These are phyloP conservation scores for Hapalemur alaotrensis DNA, from an alignment of 2,797 vertebrate species.

Conservation along the genomic window DNA sequence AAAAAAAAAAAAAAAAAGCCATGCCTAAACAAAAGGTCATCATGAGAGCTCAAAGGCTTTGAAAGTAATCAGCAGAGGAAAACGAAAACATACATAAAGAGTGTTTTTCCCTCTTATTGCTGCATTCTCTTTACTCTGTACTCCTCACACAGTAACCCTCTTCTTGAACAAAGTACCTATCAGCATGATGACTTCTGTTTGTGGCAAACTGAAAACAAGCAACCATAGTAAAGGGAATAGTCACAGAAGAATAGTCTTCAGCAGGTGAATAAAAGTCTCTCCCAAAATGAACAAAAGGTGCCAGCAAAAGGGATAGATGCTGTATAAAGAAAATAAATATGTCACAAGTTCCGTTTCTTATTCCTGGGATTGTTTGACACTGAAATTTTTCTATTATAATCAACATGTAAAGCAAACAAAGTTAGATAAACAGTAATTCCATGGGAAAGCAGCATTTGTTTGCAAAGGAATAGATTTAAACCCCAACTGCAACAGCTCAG, in stretches of 20 bases:
- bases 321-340: neutral
- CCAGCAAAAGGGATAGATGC: neutral
- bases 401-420: conserved; percentile 38
- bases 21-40: conserved; percentile 61
- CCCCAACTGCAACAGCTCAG: neutral
- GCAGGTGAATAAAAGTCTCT: conserved; percentile 59
- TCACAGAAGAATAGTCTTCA: conserved; percentile 48
- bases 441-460: conserved; percentile 6
- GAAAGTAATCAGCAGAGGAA: conserved; percentile 68
- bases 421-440: conserved; percentile 18
- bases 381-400: conserved; percentile 53
- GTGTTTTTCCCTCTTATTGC: conserved; percentile 49
- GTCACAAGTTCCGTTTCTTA: neutral
- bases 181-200: conserved; percentile 67
- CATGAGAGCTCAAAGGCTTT: conserved; percentile 47
- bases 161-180: conserved; percentile 62
- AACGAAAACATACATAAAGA: conserved; percentile 55
- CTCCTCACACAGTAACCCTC: conserved; percentile 51
- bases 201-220: conserved; percentile 68
- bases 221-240: conserved; percentile 68
- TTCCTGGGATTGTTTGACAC: conserved; percentile 39
- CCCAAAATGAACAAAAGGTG: neutral
- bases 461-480: conserved; percentile 32
- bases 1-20: conserved; percentile 26
- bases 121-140: conserved; percentile 5